Base-by-base conservation (phyloP, 2,888 invertebrate genomes). In the Cerastoderma edule region DNA sequence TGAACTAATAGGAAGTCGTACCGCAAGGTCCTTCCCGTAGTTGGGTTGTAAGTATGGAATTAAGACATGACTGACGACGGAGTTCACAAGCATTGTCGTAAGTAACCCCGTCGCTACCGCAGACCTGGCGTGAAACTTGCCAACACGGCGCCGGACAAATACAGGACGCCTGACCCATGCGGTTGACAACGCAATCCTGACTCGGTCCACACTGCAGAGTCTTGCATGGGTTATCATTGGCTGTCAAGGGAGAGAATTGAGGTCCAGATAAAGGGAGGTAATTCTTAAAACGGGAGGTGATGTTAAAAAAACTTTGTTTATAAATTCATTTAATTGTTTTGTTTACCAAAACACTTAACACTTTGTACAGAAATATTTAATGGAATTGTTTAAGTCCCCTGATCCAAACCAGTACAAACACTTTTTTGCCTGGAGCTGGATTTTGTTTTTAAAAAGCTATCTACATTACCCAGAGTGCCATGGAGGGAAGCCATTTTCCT, bases 11-110 rank as follows among this genome's bases (percentile, higher is more conserved):
- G 30, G 1, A 24, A 27, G 22, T 95, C 96, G 96, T 94, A 96
- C 97, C 96, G 94, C 97, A 97, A 77, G 96, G 95, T 85, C 97
- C 97, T 85, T 95, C 94, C 93, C 97, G 96, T 35, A 96, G 94
- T 70, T 97, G 95, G 83, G 94, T 94, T 85, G 97, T 96, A 91
- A 95, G 95, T 28, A 95, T 94, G 67, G 95, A 94, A 88, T 95
- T 95, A 56, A 93, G 90, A 86, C 98, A 98, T 2, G 96, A 96
- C 89, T 96, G 95, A 87, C 96, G 95, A 69, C 84, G 78, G 70
- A 92, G 94, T 75, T 95, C 95, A 90, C 97, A 98, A 89, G 96
- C 96, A 90, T 96, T 97, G 64, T 96, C 95, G 83, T 94, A 94
- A 0, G 94, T 94, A n/a, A 90, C 78, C 1, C 93, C 93, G 87